Evolutionary conservation across 2,888 invertebrate species (phyloP).

Genomic region (Synergus itoensis): DNA sequence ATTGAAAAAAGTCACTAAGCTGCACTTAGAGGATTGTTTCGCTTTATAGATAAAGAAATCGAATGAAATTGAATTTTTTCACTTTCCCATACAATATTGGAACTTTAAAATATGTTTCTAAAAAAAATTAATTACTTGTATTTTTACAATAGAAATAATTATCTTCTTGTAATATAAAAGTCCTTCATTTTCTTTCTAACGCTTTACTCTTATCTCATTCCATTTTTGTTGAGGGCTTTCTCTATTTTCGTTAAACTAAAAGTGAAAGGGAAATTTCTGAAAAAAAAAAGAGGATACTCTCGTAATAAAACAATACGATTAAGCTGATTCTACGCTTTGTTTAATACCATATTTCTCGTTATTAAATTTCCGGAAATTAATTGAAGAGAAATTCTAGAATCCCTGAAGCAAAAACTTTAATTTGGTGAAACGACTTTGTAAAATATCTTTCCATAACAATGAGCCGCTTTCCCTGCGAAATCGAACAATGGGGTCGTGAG

Average conservation of each 20-base stretch:
- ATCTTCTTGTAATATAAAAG: too few species aligned
- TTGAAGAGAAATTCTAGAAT: neutral
- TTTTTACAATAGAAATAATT: too few species aligned
- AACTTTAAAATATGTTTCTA: neutral
- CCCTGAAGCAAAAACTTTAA: neutral
- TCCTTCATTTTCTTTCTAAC: neutral
- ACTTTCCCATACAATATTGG: neutral
- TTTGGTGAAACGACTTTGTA: neutral
- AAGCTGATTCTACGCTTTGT: neutral
- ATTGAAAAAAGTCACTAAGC: neutral
- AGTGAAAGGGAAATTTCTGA: neutral
- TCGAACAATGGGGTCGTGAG: neutral
- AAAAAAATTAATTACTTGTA: neutral
- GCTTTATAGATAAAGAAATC: neutral
- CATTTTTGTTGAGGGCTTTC: neutral
- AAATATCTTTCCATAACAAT: constrained; percentile 16
- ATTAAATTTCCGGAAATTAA: neutral
- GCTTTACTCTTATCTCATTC: neutral
- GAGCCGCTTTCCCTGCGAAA: neutral
- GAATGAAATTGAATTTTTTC: neutral
- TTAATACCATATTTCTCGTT: neutral
- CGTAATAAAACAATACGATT: neutral
- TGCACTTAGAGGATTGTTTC: constrained; percentile 24
- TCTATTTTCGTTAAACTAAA: neutral
- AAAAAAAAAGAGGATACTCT: neutral